A percentile compares a stretch with the other conserved stretches of the same genome.
Evolutionary conservation across 2,888 invertebrate genomes (phyloP).

Genomic region (Drosophila sordidapex): DNA sequence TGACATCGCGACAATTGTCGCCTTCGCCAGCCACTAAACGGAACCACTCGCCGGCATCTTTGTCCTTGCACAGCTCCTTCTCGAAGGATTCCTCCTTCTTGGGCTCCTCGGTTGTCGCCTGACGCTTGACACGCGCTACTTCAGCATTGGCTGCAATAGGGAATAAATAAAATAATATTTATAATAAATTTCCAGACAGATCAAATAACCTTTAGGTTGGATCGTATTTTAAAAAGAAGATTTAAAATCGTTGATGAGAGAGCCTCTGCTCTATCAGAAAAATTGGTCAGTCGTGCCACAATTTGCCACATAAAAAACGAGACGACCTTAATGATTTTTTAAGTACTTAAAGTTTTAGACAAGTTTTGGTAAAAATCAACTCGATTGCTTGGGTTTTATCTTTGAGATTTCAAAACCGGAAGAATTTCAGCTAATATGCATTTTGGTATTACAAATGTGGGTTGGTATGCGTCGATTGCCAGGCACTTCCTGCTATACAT

Average conservation of each 20-base stretch:
- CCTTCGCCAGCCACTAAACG: slow-evolving; percentile 94
- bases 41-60: slow-evolving; percentile 98
- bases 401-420: slow-evolving; percentile 62
- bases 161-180: no score
- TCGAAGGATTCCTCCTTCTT: slow-evolving; percentile 96
- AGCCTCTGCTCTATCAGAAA: neutral
- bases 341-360: neutral
- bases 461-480: slow-evolving; percentile 56
- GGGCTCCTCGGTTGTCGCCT: slow-evolving; percentile 90
- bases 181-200: neutral
- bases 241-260: neutral
- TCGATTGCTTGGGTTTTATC: neutral
- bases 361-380: neutral
- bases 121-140: slow-evolving; percentile 87
- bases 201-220: neutral
- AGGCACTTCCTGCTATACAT: slow-evolving; percentile 72
- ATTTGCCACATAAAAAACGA: neutral
- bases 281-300: neutral
- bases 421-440: slow-evolving; percentile 53
- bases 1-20: slow-evolving; percentile 97
- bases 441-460: slow-evolving; percentile 60
- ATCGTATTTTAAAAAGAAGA: neutral
- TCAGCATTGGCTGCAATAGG: slow-evolving; percentile 53
- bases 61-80: slow-evolving; percentile 95
- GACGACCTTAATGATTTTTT: neutral